These are phyloP conservation scores for Corythoichthys haematopterus DNA, from an alignment of 2,113 vertebrate genomes.

Conservation along the genomic window DNA sequence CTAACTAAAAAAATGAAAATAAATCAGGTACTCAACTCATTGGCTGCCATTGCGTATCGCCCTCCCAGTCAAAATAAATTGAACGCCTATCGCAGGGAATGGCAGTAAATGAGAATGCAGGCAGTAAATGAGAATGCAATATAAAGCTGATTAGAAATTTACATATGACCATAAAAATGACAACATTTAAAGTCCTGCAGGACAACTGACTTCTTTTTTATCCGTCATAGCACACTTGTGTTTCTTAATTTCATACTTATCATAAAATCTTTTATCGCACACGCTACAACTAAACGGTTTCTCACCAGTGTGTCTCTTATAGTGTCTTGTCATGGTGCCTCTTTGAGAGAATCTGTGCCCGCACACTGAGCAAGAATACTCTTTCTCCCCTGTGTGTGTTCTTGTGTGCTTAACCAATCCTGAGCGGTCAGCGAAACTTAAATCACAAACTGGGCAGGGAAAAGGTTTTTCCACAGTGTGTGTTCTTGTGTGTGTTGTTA, in stretches of 20 bases:
- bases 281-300: neutral
- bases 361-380: too few relatives aligned
- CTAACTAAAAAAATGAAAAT: neutral
- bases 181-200: constrained; percentile 2
- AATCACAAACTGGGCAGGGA: too few relatives aligned
- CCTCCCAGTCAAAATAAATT: too few relatives aligned
- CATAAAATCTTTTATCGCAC: constrained; percentile 1
- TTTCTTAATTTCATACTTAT: constrained; percentile 4
- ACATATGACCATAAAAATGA: neutral
- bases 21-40: too few relatives aligned
- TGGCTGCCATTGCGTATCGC: too few relatives aligned
- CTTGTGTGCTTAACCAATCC: too few relatives aligned
- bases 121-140: neutral
- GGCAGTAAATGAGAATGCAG: too few relatives aligned
- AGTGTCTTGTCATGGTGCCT: constrained; percentile 5
- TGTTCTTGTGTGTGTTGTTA: too few relatives aligned
- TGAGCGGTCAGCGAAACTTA: too few relatives aligned
- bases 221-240: neutral
- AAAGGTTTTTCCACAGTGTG: too few relatives aligned
- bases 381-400: too few relatives aligned
- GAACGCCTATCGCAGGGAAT: too few relatives aligned
- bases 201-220: neutral
- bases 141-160: neutral
- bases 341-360: constrained; percentile 9
- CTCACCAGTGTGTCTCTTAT: neutral